Evolutionary conservation across 2,113 vertebrate genomes (phyloP), one percentile per base, ranked within the genome.

Genomic region (Conger conger): DNA sequence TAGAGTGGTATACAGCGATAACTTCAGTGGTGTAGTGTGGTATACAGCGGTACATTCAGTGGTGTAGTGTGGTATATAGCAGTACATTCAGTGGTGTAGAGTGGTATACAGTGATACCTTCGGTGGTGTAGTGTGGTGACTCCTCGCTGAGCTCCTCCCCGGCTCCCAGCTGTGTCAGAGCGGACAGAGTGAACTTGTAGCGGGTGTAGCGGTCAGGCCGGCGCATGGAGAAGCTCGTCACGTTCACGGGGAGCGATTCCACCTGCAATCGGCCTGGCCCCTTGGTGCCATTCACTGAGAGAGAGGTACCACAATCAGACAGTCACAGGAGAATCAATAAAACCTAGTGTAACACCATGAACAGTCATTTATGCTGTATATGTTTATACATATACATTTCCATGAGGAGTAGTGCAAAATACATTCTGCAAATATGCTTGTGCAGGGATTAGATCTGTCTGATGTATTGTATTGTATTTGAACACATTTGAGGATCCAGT

Each of bases 131-230:
- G 40, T 97, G 94, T 0, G 95, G 97, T 0, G 97, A 98, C 85
- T 99, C 97, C 91, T 97, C 96, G 0, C 94, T 93, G 79, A 96
- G 82, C 16, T 92, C 79, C n/a, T 97, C 96, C 73, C 98, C 97
- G 0, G 94, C 87, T 80, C 98, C 98, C 68, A 96, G 89, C 88
- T 94, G 95, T 0, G 98, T 99, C 85, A 92, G 93, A 50, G 97
- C 97, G 0, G 96, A 96, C 90, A 99, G 95, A 4, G 93, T 92
- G 90, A 99, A 97, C 88, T 95, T 95, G 79, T 99, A 99, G 37
- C 97, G 96, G 0, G 97, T 98, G 90, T 98, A 97, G 23, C 97
- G 97, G 91, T 99, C 97, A 0, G 92, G 95, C 87, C 97, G 95
- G 30, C 95, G 95, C 86, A 99, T 23, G 0, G 95, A 96, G 95